Percentiles rank a stretch among this genome's conserved stretches.
These are phyloP conservation scores for Eledona agricola DNA, from an alignment of 2,888 invertebrate genomes.

Conservation along the genomic window DNA sequence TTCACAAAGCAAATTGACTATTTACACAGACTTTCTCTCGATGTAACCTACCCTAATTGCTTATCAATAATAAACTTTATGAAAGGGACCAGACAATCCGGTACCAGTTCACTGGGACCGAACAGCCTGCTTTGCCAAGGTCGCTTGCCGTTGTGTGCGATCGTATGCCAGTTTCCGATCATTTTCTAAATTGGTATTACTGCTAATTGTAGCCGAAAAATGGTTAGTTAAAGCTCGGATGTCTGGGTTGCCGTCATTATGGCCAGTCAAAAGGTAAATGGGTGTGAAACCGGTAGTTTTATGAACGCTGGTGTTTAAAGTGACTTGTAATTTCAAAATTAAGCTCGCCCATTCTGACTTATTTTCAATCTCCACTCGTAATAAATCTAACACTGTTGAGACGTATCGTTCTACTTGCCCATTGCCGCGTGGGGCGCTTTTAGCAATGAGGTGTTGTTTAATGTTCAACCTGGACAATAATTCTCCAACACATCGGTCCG, in stretches of 20 bases:
- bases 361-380: slow-evolving; percentile 5
- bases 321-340: slow-evolving; percentile 27
- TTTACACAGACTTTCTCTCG: too few relatives aligned
- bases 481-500: slow-evolving; percentile 28
- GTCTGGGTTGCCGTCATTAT: slow-evolving; percentile 13
- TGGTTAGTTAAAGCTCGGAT: slow-evolving; percentile 24
- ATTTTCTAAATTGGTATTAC: slow-evolving; percentile 22
- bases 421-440: slow-evolving; percentile 30
- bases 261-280: slow-evolving; percentile 31
- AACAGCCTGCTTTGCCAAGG: slow-evolving; percentile 20
- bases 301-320: slow-evolving; percentile 33
- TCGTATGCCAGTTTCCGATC: slow-evolving; percentile 37
- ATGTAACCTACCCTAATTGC: too few relatives aligned
- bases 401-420: slow-evolving; percentile 9
- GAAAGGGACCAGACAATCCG: too few relatives aligned
- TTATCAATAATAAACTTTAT: too few relatives aligned
- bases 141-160: slow-evolving; percentile 22
- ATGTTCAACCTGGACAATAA: slow-evolving; percentile 17
- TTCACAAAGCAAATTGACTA: too few relatives aligned
- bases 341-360: slow-evolving; percentile 38
- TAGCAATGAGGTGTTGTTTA: slow-evolving; percentile 32
- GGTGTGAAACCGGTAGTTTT: slow-evolving; percentile 38
- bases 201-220: slow-evolving; percentile 10
- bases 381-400: slow-evolving; percentile 1
- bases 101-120: too few relatives aligned